A percentile compares a stretch with the other conserved stretches of the same genome.
Evolutionary conservation across 2,113 vertebrate species (phyloP).

Genomic region (Eretmochelys imbricata): DNA sequence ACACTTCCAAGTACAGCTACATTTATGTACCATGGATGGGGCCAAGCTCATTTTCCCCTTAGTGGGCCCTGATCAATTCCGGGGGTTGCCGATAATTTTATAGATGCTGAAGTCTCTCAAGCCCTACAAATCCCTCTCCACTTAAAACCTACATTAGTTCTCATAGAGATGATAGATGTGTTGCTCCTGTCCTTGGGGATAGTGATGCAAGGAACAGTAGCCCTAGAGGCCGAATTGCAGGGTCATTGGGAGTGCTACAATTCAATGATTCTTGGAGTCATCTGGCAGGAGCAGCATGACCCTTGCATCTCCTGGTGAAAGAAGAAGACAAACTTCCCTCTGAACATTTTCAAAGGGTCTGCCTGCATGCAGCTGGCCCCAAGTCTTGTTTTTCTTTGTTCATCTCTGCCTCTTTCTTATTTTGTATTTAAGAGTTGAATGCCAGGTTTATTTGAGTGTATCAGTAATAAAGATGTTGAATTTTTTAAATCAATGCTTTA

Average conservation of each 20-base stretch:
- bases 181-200: no score
- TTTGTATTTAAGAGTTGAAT: neutral
- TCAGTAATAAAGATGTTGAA: rapidly evolving
- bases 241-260: no score
- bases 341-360: neutral
- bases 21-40: neutral
- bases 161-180: neutral
- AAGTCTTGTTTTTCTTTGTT: neutral
- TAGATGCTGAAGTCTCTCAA: neutral
- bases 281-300: neutral
- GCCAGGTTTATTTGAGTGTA: neutral
- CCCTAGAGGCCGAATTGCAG: neutral
- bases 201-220: no score
- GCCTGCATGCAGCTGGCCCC: neutral
- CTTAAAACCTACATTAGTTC: neutral
- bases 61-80: neutral
- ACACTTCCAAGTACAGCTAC: neutral
- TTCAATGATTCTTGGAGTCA: neutral
- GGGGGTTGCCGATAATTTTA: neutral
- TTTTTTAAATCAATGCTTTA: rapidly evolving
- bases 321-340: neutral
- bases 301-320: neutral
- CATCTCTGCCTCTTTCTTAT: neutral
- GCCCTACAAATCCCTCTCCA: neutral
- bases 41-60: neutral